A percentile compares a stretch with the other conserved stretches of the same genome.
Conservation (phyloP, 2,888 invertebrate genomes). For the Lathronympha strigana region DNA sequence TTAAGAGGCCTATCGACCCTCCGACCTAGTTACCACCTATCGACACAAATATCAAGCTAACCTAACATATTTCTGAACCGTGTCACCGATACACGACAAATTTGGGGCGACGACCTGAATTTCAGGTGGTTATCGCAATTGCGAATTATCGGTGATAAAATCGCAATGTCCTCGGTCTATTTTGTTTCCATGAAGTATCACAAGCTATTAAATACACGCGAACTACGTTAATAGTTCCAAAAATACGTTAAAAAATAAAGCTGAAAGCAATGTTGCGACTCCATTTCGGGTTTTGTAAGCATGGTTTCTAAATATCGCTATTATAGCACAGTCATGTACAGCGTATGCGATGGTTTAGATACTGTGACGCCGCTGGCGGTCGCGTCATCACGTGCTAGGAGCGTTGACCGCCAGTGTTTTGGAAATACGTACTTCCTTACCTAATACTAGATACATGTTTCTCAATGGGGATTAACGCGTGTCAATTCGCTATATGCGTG, state of each 20-base stretch:
- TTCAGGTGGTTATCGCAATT: constrained; percentile 46
- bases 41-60: constrained; percentile 33
- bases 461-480: too few relatives aligned
- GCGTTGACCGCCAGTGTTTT: constrained; percentile 79
- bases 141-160: constrained; percentile 18
- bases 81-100: constrained; percentile 61
- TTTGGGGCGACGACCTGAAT: constrained; percentile 70
- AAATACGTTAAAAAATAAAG: neutral
- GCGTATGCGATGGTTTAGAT: constrained; percentile 41
- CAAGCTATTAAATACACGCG: neutral
- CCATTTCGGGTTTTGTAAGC: constrained; percentile 11
- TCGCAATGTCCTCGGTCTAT: constrained; percentile 22
- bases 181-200: neutral
- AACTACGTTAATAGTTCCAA: neutral
- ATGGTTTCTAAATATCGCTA: constrained; percentile 2
- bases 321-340: constrained; percentile 16
- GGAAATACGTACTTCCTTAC: constrained; percentile 60
- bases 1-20: constrained; percentile 38
- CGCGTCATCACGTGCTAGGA: constrained; percentile 76
- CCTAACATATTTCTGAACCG: constrained; percentile 38
- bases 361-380: constrained; percentile 58
- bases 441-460: constrained; percentile 2
- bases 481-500: too few relatives aligned
- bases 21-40: constrained; percentile 28
- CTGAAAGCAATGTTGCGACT: neutral